phyloP scores from a whole-genome alignment of 2,113 vertebrate genomes.

The Aix galericulata region DNA sequence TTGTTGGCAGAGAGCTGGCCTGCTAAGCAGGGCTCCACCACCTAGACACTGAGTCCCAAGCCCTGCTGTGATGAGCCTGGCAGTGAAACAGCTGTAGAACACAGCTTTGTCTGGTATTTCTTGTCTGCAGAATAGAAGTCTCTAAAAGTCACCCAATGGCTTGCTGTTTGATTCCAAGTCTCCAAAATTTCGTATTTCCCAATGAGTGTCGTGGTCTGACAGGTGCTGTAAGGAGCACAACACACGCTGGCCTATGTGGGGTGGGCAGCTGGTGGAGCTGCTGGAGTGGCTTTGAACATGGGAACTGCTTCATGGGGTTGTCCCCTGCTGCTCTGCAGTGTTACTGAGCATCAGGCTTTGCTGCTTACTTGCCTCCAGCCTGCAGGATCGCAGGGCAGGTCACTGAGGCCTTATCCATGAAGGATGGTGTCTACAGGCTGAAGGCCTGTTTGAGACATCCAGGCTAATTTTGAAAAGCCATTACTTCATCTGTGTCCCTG shows the following conservation, averaged over 20 bases:
- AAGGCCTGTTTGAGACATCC: not conserved
- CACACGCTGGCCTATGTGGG: rapidly evolving
- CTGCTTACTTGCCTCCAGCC: not conserved
- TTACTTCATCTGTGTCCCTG: not conserved
- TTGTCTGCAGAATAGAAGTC: not conserved
- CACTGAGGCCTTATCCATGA: rapidly evolving
- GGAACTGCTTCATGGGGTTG: rapidly evolving
- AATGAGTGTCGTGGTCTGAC: not conserved
- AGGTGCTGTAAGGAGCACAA: not conserved
- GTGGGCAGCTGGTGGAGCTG: not conserved
- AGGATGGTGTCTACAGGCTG: rapidly evolving
- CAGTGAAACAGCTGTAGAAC: not conserved
- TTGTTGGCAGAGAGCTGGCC: not conserved
- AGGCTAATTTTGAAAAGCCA: not conserved
- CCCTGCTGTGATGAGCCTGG: not conserved
- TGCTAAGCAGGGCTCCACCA: not conserved
- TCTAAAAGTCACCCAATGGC: not conserved
- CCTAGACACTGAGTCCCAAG: rapidly evolving
- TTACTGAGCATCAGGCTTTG: not conserved
- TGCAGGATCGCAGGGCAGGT: not conserved
- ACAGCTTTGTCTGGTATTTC: not conserved
- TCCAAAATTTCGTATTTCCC: not conserved
- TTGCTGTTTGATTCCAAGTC: not conserved
- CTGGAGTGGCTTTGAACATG: not conserved
- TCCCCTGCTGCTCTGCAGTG: not conserved